Conservation (phyloP, 1,140 invertebrate genomes). For the Leptestheria dahalacensis region DNA sequence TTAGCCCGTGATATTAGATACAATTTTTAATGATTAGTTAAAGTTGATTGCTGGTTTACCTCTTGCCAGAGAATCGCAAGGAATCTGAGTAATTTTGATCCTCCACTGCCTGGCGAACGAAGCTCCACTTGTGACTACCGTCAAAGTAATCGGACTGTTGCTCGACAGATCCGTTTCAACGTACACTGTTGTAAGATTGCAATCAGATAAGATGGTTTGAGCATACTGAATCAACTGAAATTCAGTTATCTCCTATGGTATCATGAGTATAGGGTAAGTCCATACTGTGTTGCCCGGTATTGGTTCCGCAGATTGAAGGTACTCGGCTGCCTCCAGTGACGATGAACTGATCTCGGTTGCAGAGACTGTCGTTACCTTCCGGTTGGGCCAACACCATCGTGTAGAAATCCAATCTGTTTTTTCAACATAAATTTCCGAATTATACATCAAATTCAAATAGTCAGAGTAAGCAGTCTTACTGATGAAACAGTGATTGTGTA, state of each 20-base stretch:
- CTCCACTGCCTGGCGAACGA: constrained; percentile 62
- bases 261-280: constrained; percentile 16
- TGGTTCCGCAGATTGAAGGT: constrained; percentile 61
- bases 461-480: no score
- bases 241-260: constrained; percentile 9
- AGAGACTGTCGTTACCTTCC: constrained; percentile 54
- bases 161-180: constrained; percentile 57
- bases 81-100: constrained; percentile 60
- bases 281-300: constrained; percentile 71
- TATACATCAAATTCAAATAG: no score
- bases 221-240: no score
- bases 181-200: constrained; percentile 71
- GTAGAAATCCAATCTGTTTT: constrained; percentile 66
- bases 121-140: constrained; percentile 57
- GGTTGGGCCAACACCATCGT: constrained; percentile 55
- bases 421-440: no score
- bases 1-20: no score
- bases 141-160: constrained; percentile 52
- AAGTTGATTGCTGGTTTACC: no score
- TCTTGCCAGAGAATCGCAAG: constrained; percentile 51
- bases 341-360: constrained; percentile 67
- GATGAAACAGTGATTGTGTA: constrained; percentile 21
- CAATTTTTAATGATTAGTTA: no score
- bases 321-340: constrained; percentile 64
- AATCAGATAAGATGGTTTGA: no score